Evolutionary conservation across 2,113 vertebrate genomes (phyloP), one percentile per base, ranked within the genome.

Genomic region (Scomber japonicus): DNA sequence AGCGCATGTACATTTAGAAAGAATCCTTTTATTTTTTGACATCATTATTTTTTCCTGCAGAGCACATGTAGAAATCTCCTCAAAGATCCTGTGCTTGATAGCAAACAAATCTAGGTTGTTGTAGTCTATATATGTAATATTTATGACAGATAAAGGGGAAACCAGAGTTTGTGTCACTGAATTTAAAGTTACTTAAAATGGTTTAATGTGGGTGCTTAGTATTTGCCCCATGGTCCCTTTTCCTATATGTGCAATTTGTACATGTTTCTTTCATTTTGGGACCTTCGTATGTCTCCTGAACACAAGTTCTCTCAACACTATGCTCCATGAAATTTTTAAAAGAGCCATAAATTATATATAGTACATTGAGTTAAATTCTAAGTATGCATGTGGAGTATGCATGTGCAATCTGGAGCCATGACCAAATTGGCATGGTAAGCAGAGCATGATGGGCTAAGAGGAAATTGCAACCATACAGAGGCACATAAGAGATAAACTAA

Each of bases 241-340:
- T 59, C 17, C 40, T 16, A 3, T 51, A 27, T 0, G 2, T 71
- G 19, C 48, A 64, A 61, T 65, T 51, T 49, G 24, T 69, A 19
- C 59, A 78, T 73, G 55, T 67, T 61, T 84, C 44, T 21, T 55
- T 68, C 16, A 70, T 71, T 68, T 74, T 31, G 13, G 17, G 2
- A 17, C 15, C 55, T 40, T 19, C 66, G 30, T 19, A 60, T 76
- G 51, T 62, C 55, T 46, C 15, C 14, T 56, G 55, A 71, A 68
- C 63, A 50, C 14, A 74, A 40, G 8, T 35, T 71, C 68, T 46
- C 61, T 76, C 59, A 54, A 15, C 49, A 4, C 54, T 48, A 0
- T 3, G 15, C 62, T 55, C 82, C 82, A 88, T 92, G 59, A 90
- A 92, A 72, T 69, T 64, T 89, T 88, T 5, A 83, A n/a, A 75